phyloP scores from a whole-genome alignment of 2,888 invertebrate species.

The Parthenolecanium corni region DNA sequence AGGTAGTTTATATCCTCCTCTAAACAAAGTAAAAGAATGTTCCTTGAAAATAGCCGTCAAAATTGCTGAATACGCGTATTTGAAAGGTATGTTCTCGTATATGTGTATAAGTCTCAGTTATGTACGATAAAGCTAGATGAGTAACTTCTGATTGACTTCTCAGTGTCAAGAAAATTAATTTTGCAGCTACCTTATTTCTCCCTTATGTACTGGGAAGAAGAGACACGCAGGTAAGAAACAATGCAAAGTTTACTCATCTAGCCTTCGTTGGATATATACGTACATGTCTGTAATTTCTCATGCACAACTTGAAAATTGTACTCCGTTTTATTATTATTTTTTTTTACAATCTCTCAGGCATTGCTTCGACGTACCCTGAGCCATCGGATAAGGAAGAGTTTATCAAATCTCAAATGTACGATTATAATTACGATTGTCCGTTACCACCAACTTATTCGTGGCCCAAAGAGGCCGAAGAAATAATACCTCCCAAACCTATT shows the following conservation, averaged over 20 bases:
- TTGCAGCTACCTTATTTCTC: background rate
- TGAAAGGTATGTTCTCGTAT: slow-evolving; percentile 51
- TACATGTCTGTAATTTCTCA: background rate
- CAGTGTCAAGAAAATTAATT: background rate
- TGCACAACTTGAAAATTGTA: background rate
- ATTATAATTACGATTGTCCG: slow-evolving; percentile 63
- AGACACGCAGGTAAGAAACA: too few species aligned
- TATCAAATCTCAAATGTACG: slow-evolving; percentile 62
- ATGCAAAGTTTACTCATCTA: too few species aligned
- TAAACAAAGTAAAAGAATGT: slow-evolving; percentile 69
- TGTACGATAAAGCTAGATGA: too few species aligned
- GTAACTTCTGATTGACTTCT: too few species aligned
- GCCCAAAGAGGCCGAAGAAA: slow-evolving; percentile 37
- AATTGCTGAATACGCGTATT: slow-evolving; percentile 80
- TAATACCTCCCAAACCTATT: slow-evolving; percentile 30
- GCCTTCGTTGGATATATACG: background rate
- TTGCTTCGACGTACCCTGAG: slow-evolving; percentile 76
- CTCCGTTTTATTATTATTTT: slow-evolving; percentile 24
- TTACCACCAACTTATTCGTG: slow-evolving; percentile 50
- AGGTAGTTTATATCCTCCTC: slow-evolving; percentile 88
- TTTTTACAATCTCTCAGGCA: too few species aligned
- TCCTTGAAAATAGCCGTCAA: slow-evolving; percentile 80
- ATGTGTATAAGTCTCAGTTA: background rate
- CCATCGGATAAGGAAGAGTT: slow-evolving; percentile 62
- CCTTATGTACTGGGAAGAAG: background rate